Conservation (phyloP, 2,888 invertebrate species). For the Andricus quercusramuli region DNA sequence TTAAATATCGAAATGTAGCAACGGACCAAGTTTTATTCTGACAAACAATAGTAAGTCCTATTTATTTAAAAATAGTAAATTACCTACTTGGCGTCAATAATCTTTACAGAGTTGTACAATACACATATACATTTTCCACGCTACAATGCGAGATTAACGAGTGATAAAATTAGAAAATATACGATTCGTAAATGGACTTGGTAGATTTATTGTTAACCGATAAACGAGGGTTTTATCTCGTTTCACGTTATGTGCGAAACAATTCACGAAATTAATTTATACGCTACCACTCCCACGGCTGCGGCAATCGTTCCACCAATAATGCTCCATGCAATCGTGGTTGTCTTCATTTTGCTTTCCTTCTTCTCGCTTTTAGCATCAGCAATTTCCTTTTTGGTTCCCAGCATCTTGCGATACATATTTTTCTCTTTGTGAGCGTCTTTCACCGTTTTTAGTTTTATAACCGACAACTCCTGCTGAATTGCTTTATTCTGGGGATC, state of each 20-base stretch:
- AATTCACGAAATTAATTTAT: slow-evolving; percentile 82
- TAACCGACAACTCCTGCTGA: slow-evolving; percentile 81
- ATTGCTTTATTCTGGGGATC: slow-evolving; percentile 84
- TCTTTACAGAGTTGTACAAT: not conserved
- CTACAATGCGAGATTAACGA: not conserved
- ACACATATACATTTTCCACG: not conserved
- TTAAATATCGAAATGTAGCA: not conserved
- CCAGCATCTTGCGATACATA: slow-evolving; percentile 86
- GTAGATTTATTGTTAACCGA: not conserved
- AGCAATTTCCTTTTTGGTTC: slow-evolving; percentile 50
- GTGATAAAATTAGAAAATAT: slow-evolving; percentile 1
- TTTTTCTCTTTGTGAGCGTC: slow-evolving; percentile 82
- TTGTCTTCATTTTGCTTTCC: slow-evolving; percentile 61
- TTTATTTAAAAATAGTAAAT: not conserved
- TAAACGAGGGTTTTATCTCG: not conserved
- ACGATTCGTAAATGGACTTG: not conserved
- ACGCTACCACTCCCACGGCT: slow-evolving; percentile 87
- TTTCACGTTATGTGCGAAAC: not conserved
- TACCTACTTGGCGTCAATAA: not conserved
- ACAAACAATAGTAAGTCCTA: not conserved
- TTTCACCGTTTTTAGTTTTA: slow-evolving; percentile 81
- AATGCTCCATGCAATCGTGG: slow-evolving; percentile 84
- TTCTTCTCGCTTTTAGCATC: slow-evolving; percentile 42
- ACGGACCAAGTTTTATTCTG: not conserved
- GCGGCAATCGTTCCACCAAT: slow-evolving; percentile 85